Conservation (phyloP, 2,113 vertebrate genomes). For the Machaerirhynchus nigripectus region DNA sequence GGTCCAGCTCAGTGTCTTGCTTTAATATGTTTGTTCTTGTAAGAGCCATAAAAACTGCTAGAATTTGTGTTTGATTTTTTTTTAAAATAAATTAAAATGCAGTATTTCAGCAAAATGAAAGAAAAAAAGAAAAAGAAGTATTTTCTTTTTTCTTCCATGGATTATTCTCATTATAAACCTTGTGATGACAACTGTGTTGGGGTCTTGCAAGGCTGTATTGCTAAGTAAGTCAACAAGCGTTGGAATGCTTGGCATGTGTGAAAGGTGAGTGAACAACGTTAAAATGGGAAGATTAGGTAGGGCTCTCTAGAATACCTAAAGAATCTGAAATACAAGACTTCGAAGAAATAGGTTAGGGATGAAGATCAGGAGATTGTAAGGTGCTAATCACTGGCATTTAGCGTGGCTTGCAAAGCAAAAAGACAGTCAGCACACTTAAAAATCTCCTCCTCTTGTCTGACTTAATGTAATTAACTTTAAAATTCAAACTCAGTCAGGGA, state of each 20-base stretch:
- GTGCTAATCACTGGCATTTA: neutral
- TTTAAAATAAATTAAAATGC: neutral
- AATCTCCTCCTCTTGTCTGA: neutral
- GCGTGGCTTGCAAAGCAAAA: neutral
- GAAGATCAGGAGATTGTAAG: neutral
- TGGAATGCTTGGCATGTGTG: neutral
- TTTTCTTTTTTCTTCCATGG: neutral
- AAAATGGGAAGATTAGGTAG: neutral
- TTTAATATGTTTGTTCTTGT: neutral
- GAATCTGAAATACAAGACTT: neutral
- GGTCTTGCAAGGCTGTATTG: neutral
- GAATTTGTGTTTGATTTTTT: neutral
- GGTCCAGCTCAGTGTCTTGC: neutral
- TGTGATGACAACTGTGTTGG: neutral
- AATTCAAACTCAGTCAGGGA: neutral
- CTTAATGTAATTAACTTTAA: neutral
- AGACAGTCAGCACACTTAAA: neutral
- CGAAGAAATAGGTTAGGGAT: neutral
- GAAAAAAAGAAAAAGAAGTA: neutral
- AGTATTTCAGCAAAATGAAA: fast-evolving
- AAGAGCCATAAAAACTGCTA: neutral
- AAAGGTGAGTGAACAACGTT: neutral
- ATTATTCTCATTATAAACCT: neutral
- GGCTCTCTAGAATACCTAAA: neutral
- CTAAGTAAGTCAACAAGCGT: neutral